These are phyloP conservation scores for Spinibarbus caldwelli DNA, from an alignment of 2,797 vertebrate genomes.

Conservation along the genomic window DNA sequence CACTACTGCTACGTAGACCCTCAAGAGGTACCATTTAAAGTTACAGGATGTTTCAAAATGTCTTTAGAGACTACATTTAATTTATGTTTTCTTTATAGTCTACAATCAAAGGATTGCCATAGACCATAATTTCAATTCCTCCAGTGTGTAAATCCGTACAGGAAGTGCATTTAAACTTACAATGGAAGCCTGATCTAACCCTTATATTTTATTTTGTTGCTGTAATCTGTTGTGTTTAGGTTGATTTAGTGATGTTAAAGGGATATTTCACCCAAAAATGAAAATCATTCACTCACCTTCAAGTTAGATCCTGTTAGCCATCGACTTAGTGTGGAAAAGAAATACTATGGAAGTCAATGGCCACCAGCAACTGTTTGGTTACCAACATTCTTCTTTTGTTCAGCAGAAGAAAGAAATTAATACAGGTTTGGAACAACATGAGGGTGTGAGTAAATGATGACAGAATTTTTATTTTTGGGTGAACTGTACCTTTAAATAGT, in stretches of 20 bases:
- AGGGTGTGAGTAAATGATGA: not conserved
- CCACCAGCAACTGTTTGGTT: not conserved
- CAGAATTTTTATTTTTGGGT: not conserved
- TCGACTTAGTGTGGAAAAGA: not conserved
- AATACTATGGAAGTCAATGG: not conserved
- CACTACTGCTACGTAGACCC: slow-evolving; percentile 93
- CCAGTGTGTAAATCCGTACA: not conserved
- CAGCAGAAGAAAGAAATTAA: not conserved
- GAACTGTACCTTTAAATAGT: not conserved
- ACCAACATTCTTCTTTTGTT: not conserved
- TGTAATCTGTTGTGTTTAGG: not conserved
- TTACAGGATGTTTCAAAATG: not conserved
- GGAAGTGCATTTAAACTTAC: not conserved
- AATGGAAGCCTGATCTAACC: too few relatives aligned
- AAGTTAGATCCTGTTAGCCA: not conserved
- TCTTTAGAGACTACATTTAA: not conserved
- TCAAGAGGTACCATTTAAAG: slow-evolving; percentile 81
- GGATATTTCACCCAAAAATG: not conserved
- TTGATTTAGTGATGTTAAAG: not conserved
- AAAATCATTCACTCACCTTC: not conserved
- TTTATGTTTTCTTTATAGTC: not conserved
- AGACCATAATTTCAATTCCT: not conserved
- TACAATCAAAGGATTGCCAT: slow-evolving; percentile 21
- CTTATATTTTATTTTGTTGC: not conserved
- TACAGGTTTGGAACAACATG: not conserved